Base-by-base conservation (phyloP, 2,113 vertebrate species). In the Nettapus auritus region DNA sequence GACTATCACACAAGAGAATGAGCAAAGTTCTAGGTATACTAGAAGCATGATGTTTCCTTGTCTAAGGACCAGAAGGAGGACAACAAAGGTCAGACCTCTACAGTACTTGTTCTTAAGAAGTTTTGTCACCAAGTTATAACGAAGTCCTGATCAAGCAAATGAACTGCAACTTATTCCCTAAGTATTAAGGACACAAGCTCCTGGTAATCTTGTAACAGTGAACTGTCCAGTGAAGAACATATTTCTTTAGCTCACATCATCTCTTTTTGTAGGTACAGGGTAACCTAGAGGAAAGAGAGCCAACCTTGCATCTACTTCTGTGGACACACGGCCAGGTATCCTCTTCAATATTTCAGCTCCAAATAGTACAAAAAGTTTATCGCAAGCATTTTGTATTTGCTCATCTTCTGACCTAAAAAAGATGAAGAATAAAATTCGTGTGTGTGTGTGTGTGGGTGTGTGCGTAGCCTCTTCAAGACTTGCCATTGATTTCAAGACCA, bases 221-320 rank as follows among this genome's bases (percentile, higher is more conserved):
- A 82, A 42, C 55, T 78, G 29, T 59, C 50, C 60, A 52, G 42
- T 26, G 38, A 83, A 53, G 34, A 38, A 42, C 17, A 34, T 15
- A 22, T 44, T 50, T 67, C 40, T 83, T 60, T 60, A 68, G 11
- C 60, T 86, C 11, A 3, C 11, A 82, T 28, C 10, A 2, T 60
- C 71, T 80, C 34, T 68, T 69, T 71, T n/a, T 79, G 22, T 34
- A 53, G n/a, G 60, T 33, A 26, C 67, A 82, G 62, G 82, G 55
- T 40, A 79, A 91, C 31, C 22, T 60, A 79, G 85, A 86, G 34
- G 38, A 34, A 89, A 59, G 83, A 82, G 52, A 87, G 22, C 88
- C 88, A 90, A 99, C 99, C 99, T 99, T 81, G 99, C 99, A 36
- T 99, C 99, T 33, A 99, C 99, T 97, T 99, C 99, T 19, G 99